Evolutionary conservation across 1,140 invertebrate species (phyloP), one percentile per base, ranked within the genome.

Genomic region (Maniola jurtina): DNA sequence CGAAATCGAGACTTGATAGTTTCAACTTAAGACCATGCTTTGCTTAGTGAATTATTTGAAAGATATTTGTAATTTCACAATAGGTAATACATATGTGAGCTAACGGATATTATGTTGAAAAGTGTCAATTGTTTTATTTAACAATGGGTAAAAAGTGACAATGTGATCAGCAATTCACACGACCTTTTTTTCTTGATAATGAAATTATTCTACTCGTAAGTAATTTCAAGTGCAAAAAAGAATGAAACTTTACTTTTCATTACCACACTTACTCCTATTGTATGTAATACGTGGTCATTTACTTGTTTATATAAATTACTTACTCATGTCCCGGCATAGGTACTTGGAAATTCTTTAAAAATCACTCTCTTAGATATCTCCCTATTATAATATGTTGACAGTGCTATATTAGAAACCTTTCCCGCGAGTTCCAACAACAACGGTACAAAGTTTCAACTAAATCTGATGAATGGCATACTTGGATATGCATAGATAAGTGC

Each of bases 1-100:
- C 83, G 80, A 90, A 88, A 83, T 86, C 80, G 70, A 83, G 83
- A 77, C 86, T 88, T 83, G 82, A 89, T 90, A 88, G 85, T 89
- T 88, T 80, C 76, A 88, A 88, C 78, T 86, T 88, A 81, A 83
- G 80, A 84, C 79, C 75, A 80, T 80, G 80, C 82, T 81, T 87
- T 79, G 83, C 81, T 84, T 83, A 81, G 83, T 88, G 81, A 86
- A 86, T 87, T 87, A 88, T 87, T 86, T 73, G 76, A 80, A 80
- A 81, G 77, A 84, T 81, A 85, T 83, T 79, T 68, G 68, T 79
- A 71, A 74, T 86, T 83, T 81, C 83, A 87, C 78, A 89, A 57
- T 55, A 25, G 25, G 25, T 25, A 84, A 80, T 80, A n/a, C n/a
- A n/a, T n/a, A 81, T 84, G 75, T 76, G 77, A 80, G 72, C 77